A percentile compares a stretch with the other conserved stretches of the same genome.
phyloP scores from a whole-genome alignment of 2,113 vertebrate species.

The Calyptomena viridis region DNA sequence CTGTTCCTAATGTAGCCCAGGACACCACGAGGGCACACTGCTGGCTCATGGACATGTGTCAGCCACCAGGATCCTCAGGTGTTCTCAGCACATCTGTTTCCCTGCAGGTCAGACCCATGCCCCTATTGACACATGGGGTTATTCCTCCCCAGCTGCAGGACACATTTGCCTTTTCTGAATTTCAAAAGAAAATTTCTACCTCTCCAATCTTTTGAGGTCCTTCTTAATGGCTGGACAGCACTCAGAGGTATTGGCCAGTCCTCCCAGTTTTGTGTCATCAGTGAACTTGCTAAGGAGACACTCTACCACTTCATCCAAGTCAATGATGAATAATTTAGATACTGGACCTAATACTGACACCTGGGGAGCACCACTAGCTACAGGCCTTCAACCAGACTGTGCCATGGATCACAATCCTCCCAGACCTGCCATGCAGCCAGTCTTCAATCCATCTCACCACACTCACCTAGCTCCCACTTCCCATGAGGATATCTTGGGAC shows the following conservation, averaged over 20 bases:
- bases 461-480: not conserved
- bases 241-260: not conserved
- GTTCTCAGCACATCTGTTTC: not conserved
- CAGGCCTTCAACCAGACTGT: not conserved
- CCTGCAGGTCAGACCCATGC: not conserved
- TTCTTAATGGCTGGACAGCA: not conserved
- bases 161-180: not conserved
- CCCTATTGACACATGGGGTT: not conserved
- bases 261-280: not conserved
- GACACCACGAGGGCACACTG: not conserved
- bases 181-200: not conserved
- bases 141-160: not conserved
- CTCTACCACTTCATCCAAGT: not conserved
- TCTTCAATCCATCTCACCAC: not conserved
- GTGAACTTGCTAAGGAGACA: not conserved
- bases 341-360: not conserved
- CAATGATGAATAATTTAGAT: not conserved
- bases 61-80: not conserved
- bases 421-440: not conserved
- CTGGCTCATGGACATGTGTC: not conserved
- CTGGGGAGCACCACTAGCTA: not conserved
- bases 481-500: not conserved
- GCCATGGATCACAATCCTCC: not conserved
- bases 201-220: not conserved
- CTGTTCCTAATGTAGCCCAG: not conserved